These are phyloP conservation scores for Pheosia gnoma DNA, from an alignment of 2,888 invertebrate genomes.

Conservation along the genomic window DNA sequence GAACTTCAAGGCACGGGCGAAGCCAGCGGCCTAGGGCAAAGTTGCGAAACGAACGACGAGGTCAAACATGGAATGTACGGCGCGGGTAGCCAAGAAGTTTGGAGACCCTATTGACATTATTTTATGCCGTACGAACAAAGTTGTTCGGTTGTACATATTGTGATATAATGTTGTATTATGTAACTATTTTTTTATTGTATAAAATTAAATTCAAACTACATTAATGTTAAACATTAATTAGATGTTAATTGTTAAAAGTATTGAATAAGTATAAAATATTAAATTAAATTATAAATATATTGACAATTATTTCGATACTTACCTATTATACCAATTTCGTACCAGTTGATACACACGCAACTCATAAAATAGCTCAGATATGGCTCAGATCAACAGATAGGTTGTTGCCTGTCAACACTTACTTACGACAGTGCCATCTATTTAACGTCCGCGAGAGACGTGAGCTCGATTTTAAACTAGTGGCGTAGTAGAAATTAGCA, in stretches of 20 bases:
- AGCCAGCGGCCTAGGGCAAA: constrained; percentile 77
- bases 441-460: no score
- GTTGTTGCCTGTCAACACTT: no score
- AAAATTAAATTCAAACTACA: constrained; percentile 44
- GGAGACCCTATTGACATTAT: constrained; percentile 89
- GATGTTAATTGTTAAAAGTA: constrained; percentile 73
- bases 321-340: no score
- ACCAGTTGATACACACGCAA: no score
- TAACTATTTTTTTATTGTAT: constrained; percentile 24
- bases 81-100: constrained; percentile 83
- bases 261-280: constrained; percentile 47
- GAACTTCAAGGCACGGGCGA: constrained; percentile 77
- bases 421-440: no score
- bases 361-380: no score
- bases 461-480: no score
- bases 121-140: constrained; percentile 46
- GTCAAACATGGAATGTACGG: constrained; percentile 77
- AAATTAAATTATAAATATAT: constrained; percentile 19
- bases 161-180: constrained; percentile 63
- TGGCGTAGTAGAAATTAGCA: no score
- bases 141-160: constrained; percentile 77
- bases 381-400: no score
- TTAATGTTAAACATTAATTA: constrained; percentile 82
- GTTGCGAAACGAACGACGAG: constrained; percentile 81
- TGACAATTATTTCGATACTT: no score